Evolutionary conservation across 2,797 vertebrate species (phyloP).

Genomic region (Tachyglossus aculeatus): DNA sequence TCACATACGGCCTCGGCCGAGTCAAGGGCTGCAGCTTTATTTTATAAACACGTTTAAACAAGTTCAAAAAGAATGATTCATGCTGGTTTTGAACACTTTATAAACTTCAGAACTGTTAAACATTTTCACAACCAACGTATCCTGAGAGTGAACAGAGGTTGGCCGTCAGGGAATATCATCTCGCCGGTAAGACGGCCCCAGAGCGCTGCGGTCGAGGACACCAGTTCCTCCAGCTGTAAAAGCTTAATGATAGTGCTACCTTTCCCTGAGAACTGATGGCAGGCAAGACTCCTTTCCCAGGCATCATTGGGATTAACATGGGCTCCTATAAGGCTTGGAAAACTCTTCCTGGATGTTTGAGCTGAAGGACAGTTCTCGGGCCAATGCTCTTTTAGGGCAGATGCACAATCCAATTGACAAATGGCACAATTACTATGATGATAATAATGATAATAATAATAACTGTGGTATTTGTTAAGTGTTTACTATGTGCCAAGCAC

Average conservation of each 20-base stretch:
- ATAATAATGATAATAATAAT: no score
- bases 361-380: no score
- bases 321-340: no score
- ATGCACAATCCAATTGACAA: no score
- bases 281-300: no score
- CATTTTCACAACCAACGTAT: slow-evolving; percentile 42
- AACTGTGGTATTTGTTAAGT: no score
- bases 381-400: no score
- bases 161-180: slow-evolving; percentile 61
- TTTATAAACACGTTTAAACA: slow-evolving; percentile 70
- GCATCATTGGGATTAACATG: no score
- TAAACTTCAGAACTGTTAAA: slow-evolving; percentile 25
- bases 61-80: slow-evolving; percentile 69
- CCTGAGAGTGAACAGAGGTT: slow-evolving; percentile 44
- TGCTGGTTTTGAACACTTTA: slow-evolving; percentile 49
- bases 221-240: slow-evolving; percentile 53
- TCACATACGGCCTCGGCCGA: slow-evolving; percentile 55
- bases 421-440: no score
- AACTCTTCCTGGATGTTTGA: no score
- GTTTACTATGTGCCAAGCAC: no score
- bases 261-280: no score
- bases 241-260: slow-evolving; percentile 53
- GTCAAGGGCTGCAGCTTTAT: slow-evolving; percentile 66
- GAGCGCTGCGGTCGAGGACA: slow-evolving; percentile 48
- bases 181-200: slow-evolving; percentile 36